phyloP scores from a whole-genome alignment of 2,797 vertebrate genomes.

The Pseudochirops corinnae region DNA sequence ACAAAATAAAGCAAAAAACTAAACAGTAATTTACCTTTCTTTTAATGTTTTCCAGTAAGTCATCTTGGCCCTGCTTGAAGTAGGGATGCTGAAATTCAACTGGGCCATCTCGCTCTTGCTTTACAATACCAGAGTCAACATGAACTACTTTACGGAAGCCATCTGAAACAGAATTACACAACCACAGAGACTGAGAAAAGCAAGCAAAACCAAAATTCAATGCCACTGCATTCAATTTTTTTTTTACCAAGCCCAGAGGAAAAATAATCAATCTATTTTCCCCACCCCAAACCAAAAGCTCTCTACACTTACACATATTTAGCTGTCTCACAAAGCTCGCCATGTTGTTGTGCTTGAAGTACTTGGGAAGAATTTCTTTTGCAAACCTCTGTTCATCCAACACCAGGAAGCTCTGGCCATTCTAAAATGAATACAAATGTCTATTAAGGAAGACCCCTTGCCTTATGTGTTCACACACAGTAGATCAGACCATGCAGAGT shows the following conservation, averaged over 20 bases:
- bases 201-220: slow-evolving; percentile 22
- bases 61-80: slow-evolving; percentile 96
- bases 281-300: slow-evolving; percentile 2
- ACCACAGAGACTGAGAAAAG: neutral
- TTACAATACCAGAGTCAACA: slow-evolving; percentile 94
- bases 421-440: slow-evolving; percentile 86
- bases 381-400: slow-evolving; percentile 96
- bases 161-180: slow-evolving; percentile 86
- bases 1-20: neutral
- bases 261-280: neutral
- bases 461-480: neutral
- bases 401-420: slow-evolving; percentile 97
- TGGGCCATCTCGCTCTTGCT: slow-evolving; percentile 94
- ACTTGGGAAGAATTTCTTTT: slow-evolving; percentile 98
- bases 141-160: slow-evolving; percentile 98
- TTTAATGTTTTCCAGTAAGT: slow-evolving; percentile 96
- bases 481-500: neutral
- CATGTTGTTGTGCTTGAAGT: slow-evolving; percentile 99
- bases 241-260: slow-evolving; percentile 27
- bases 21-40: slow-evolving; percentile 90
- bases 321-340: slow-evolving; percentile 98
- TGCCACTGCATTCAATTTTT: slow-evolving; percentile 1
- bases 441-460: slow-evolving; percentile 53
- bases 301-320: slow-evolving; percentile 95
- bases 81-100: slow-evolving; percentile 97